These are phyloP conservation scores for Dendroctonus ponderosae DNA, from an alignment of 1,140 invertebrate species.

Conservation along the genomic window DNA sequence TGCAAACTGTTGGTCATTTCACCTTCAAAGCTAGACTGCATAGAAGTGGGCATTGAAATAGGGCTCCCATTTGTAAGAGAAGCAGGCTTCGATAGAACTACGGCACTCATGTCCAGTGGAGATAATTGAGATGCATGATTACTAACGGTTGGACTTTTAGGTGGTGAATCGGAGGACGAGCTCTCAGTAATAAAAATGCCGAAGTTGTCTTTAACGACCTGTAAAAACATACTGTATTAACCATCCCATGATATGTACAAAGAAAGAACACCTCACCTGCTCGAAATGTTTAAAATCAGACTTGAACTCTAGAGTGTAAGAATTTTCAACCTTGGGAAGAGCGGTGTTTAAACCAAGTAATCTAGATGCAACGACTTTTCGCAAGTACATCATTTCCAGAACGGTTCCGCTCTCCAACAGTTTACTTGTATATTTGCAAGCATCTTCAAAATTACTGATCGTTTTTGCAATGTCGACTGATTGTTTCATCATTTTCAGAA, in stretches of 20 bases:
- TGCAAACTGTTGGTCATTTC: constrained; percentile 49
- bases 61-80: constrained; percentile 53
- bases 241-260: background rate
- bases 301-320: constrained; percentile 78
- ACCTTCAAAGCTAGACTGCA: constrained; percentile 78
- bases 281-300: constrained; percentile 79
- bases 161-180: background rate
- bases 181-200: constrained; percentile 68
- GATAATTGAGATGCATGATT: constrained; percentile 27
- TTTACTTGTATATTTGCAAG: constrained; percentile 76
- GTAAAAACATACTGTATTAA: background rate
- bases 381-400: constrained; percentile 77
- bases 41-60: constrained; percentile 64
- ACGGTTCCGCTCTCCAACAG: constrained; percentile 79
- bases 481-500: constrained; percentile 67
- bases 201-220: constrained; percentile 63
- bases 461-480: constrained; percentile 74
- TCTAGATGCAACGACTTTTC: constrained; percentile 72
- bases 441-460: constrained; percentile 65
- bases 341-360: constrained; percentile 75
- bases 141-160: constrained; percentile 5
- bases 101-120: constrained; percentile 40
- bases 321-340: constrained; percentile 74
- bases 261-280: constrained; percentile 44
- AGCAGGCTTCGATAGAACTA: constrained; percentile 21